Base-by-base conservation (phyloP, 1,140 invertebrate genomes). In the Bombus cullumanus region DNA sequence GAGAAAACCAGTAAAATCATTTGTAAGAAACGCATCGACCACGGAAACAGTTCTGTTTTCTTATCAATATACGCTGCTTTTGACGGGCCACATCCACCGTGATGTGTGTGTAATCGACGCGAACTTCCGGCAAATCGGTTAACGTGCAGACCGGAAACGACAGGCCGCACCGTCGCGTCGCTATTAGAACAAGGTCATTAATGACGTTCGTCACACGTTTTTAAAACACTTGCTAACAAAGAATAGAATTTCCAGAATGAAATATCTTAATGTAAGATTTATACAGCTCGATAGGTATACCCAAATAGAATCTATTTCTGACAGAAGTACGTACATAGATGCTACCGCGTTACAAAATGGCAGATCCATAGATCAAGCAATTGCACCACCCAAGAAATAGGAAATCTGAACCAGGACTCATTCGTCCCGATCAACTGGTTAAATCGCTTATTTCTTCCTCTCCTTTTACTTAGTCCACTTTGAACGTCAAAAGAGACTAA, bases 121-220 rank as follows among this genome's bases (percentile, higher is more conserved):
- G 8, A 62, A 41, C 39, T 78, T 78, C 75, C 75, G 75, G 39
- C 34, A 78, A 64, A 78, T 78, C 59, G 53, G 57, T 41, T 25
- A n/a, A 59, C 74, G n/a, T 25, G 59, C 13, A 66, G n/a, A 13
- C 18, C 37, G 75, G 75, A 78, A 78, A 64, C 41, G 37, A 77
- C 57, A 64, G 37, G 15, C 74, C 53, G 43, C 22, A 57, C 43
- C n/a, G 28, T n/a, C 13, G 37, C 47, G 28, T n/a, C 13, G 37
- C 47, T 59, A 75, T 34, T 34, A 75, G 47, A 34, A 37, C n/a
- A 59, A 76, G 74, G 53, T 76, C 37, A 28, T 76, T n/a, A 57
- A 59, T 28, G 13, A 62, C 34, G 34, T 3, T 41, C 59, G 39
- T 39, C 34, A 13, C 13, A 0, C 10, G 34, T 28, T 31, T 75